Evolutionary conservation across 2,797 vertebrate genomes (phyloP).

Genomic region (Sebastes goodei): DNA sequence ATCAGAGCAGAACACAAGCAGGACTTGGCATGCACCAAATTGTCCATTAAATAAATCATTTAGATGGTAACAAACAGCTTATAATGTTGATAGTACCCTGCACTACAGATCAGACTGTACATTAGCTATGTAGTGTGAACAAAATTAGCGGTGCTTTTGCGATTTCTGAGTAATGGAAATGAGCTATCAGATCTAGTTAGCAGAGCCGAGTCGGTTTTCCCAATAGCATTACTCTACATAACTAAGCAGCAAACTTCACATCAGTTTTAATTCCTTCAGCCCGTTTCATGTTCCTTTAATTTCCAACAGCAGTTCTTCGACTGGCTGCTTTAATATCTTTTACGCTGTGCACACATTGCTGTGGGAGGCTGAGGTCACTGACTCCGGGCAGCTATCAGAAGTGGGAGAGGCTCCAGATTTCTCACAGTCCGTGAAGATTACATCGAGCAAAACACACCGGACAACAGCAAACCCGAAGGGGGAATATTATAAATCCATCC

Average conservation of each 20-base stretch:
- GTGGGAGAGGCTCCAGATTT: neutral
- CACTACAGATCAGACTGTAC: neutral
- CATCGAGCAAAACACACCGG: neutral
- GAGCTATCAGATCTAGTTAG: constrained; percentile 56
- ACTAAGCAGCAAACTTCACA: constrained; percentile 40
- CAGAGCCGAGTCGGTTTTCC: constrained; percentile 16
- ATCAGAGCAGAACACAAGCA: neutral
- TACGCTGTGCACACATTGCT: neutral
- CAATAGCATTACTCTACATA: constrained; percentile 40
- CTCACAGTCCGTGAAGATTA: constrained; percentile 9
- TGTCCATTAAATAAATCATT: constrained; percentile 19
- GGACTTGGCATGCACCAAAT: neutral
- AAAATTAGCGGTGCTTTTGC: constrained; percentile 31
- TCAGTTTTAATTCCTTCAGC: constrained; percentile 43
- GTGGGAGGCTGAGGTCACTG: constrained; percentile 34
- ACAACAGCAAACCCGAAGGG: constrained; percentile 5
- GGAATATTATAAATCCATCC: constrained; percentile 16
- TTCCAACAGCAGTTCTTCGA: constrained; percentile 15
- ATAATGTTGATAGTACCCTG: constrained; percentile 7
- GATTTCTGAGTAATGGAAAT: constrained; percentile 50
- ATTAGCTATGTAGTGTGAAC: constrained; percentile 27
- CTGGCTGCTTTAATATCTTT: neutral
- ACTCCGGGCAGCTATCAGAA: neutral
- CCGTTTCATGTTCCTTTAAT: constrained; percentile 6
- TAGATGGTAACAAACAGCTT: neutral